A percentile compares a stretch with the other conserved stretches of the same genome.
phyloP scores from a whole-genome alignment of 64 coral and sea anemone species.

The Pachyseris speciosa region DNA sequence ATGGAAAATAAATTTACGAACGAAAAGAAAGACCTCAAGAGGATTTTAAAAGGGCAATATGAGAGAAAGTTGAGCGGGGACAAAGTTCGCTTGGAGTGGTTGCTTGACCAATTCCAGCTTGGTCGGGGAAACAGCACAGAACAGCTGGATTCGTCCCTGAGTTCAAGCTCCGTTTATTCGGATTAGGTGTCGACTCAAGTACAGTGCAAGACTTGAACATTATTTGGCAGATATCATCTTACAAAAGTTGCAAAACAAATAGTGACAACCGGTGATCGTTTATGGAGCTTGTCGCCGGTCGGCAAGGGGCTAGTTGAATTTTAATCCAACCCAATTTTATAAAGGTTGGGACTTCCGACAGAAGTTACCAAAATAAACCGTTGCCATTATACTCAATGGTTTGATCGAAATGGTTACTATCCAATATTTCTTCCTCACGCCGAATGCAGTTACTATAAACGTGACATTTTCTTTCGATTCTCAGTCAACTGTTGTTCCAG shows the following conservation, averaged over 20 bases:
- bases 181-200: background rate
- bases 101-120: slow-evolving; percentile 79
- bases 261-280: background rate
- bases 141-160: background rate
- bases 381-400: too few species aligned
- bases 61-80: slow-evolving; percentile 79
- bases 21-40: slow-evolving; percentile 93
- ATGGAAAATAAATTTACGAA: slow-evolving; percentile 85
- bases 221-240: background rate
- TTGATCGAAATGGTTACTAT: too few species aligned
- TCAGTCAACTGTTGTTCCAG: too few species aligned
- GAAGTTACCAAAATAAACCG: too few species aligned
- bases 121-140: background rate
- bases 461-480: too few species aligned
- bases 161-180: slow-evolving; percentile 19
- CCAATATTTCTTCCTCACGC: too few species aligned
- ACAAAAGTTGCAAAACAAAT: background rate
- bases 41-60: slow-evolving; percentile 81
- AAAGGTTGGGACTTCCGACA: too few species aligned
- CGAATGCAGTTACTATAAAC: too few species aligned
- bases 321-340: too few species aligned
- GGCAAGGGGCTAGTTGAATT: too few species aligned
- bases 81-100: slow-evolving; percentile 87
- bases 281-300: too few species aligned
- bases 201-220: background rate